Conservation (phyloP, 1,140 invertebrate species). For the Atopsyche davidsoni region DNA sequence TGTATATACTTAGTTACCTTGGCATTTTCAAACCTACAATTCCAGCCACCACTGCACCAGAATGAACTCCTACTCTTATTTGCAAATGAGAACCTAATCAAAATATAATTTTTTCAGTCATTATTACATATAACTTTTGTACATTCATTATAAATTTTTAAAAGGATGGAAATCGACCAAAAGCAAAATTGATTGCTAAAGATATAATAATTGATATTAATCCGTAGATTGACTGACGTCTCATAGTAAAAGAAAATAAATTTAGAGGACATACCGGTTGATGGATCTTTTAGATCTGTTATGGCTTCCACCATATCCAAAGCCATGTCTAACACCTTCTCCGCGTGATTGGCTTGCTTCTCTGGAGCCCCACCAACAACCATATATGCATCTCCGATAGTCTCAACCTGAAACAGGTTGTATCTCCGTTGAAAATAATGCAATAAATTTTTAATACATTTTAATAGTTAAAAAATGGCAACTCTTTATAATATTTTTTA, state of each 20-base stretch:
- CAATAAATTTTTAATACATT: too few species aligned
- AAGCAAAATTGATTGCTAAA: too few species aligned
- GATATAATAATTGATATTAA: too few species aligned
- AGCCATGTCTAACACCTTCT: conserved; percentile 93
- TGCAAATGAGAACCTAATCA: conserved; percentile 79
- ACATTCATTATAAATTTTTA: conserved; percentile 1
- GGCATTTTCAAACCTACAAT: conserved; percentile 96
- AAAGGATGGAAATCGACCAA: too few species aligned
- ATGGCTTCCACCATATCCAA: conserved; percentile 94
- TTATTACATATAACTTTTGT: too few species aligned
- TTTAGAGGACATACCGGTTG: conserved; percentile 62
- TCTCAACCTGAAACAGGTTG: conserved; percentile 87
- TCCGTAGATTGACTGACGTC: too few species aligned
- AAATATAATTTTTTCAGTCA: too few species aligned
- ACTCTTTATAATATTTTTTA: not conserved
- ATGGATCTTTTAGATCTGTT: conserved; percentile 82
- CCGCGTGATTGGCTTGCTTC: conserved; percentile 82
- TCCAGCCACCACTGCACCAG: conserved; percentile 86
- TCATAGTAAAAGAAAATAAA: too few species aligned
- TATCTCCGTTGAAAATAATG: too few species aligned
- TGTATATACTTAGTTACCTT: too few species aligned
- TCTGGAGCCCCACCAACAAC: conserved; percentile 93
- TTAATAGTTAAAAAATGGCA: too few species aligned
- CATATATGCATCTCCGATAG: conserved; percentile 96
- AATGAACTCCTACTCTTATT: conserved; percentile 86